Base-by-base conservation (phyloP, 2,797 vertebrate species). In the Hybognathus amarus region DNA sequence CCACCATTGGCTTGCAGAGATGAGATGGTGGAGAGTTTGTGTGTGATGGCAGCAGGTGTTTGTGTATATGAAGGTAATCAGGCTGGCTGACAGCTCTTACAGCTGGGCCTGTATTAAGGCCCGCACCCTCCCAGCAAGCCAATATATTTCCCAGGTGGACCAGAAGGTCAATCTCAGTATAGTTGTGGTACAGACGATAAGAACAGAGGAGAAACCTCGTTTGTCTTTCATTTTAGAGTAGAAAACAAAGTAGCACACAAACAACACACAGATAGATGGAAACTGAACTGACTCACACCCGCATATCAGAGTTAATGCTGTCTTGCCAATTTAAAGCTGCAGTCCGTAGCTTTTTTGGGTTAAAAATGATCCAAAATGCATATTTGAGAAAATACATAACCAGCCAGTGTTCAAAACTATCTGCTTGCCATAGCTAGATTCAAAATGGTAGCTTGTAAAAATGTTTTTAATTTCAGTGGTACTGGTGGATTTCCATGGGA, bases 81-180 rank as follows among this genome's bases (percentile, higher is more conserved):
- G 90, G 73, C 87, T 83, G 78, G 86, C 91, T 94, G 93, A 92
- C 93, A 93, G 91, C 89, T 92, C 88, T 91, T 90, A 92, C 89
- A n/a, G 89, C 90, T 90, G 89, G 75, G 78, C 85, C 87, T 81
- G 87, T 91, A 91, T 94, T 83, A 89, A 90, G 91, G 88, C 87
- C 89, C 56, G 87, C 87, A 90, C 83, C 89, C 90, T 86, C 87
- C 87, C 83, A 59, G 90, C 85, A 50, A 92, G 89, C 89, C 90
- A 91, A 92, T 94, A 92, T 90, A 92, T 93, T 91, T 91, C 89
- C 85, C 90, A 82, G 87, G 89, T 87, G 77, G 70, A 89, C 85
- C 86, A 87, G 33, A 83, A 81, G 88, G 86, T 89, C 63, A 86
- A 89, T 87, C 91, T 90, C 67, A 82, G 83, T 89, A 84, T 90